phyloP scores from a whole-genome alignment of 2,113 vertebrate species.

The Misgurnus anguillicaudatus region DNA sequence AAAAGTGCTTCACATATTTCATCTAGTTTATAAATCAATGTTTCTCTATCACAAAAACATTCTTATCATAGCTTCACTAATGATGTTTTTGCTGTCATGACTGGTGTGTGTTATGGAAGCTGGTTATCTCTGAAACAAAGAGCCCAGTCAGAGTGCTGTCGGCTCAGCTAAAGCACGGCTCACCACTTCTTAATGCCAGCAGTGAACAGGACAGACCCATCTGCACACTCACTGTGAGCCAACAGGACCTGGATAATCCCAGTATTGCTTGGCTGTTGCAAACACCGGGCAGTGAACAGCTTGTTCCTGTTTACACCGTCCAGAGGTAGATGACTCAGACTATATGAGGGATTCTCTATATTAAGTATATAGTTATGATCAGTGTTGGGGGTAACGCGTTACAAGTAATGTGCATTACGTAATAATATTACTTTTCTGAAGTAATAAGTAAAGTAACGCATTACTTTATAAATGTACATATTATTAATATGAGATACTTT shows the following conservation, averaged over 20 bases:
- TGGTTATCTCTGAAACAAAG: slow-evolving; percentile 45
- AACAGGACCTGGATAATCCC: slow-evolving; percentile 46
- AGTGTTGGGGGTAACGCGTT: no score
- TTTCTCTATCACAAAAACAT: neutral
- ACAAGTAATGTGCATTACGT: no score
- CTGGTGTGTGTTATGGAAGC: slow-evolving; percentile 36
- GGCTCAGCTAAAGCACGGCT: slow-evolving; percentile 69
- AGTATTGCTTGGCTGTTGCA: slow-evolving; percentile 16
- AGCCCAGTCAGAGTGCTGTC: slow-evolving; percentile 60
- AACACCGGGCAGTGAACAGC: slow-evolving; percentile 4
- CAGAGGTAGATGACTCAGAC: neutral
- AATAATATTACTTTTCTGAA: no score
- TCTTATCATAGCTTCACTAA: slow-evolving; percentile 31
- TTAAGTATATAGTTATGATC: neutral
- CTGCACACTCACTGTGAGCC: slow-evolving; percentile 41
- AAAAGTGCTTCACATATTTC: slow-evolving; percentile 24
- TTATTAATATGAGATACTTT: no score
- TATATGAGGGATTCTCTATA: neutral
- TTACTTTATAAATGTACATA: no score
- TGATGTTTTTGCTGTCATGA: slow-evolving; percentile 20
- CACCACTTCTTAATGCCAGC: slow-evolving; percentile 48
- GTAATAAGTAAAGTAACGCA: no score
- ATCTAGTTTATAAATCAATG: slow-evolving; percentile 22
- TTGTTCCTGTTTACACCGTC: slow-evolving; percentile 11
- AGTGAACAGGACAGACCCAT: slow-evolving; percentile 57